A percentile compares a stretch with the other conserved stretches of the same genome.
phyloP scores from a whole-genome alignment of 2,113 vertebrate genomes.

The Phaethon lepturus region DNA sequence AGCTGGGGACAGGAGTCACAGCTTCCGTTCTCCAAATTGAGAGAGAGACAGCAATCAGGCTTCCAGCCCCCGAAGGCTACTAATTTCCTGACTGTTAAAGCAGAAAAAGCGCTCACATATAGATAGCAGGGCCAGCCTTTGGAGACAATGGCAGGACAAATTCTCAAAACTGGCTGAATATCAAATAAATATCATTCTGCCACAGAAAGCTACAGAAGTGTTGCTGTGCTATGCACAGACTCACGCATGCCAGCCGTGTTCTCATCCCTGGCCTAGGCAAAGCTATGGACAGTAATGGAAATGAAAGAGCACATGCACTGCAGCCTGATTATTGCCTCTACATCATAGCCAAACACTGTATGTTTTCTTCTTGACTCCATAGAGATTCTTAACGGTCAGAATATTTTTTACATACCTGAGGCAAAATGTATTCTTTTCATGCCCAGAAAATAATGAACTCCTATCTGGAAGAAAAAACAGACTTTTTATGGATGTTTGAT shows the following conservation, averaged over 20 bases:
- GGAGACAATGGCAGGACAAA: not conserved
- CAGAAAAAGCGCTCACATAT: not conserved
- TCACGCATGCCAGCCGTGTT: not conserved
- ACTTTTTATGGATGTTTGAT: not conserved
- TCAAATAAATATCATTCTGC: not conserved
- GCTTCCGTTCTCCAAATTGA: not conserved
- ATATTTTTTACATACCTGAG: not conserved
- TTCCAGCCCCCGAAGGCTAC: not conserved
- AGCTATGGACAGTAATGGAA: not conserved
- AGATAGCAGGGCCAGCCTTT: not conserved
- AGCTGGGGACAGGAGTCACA: not conserved
- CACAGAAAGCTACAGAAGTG: not conserved
- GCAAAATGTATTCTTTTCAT: conserved; percentile 5
- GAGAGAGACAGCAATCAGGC: not conserved
- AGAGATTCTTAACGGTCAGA: not conserved
- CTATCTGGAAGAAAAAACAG: not conserved
- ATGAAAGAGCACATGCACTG: not conserved
- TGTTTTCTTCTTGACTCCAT: not conserved
- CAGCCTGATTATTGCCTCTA: not conserved
- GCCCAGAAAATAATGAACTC: not conserved
- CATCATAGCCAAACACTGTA: rapidly evolving
- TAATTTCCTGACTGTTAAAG: conserved; percentile 2
- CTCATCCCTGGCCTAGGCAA: not conserved
- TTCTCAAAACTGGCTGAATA: not conserved
- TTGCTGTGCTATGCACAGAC: not conserved